Percentiles rank a stretch among this genome's conserved stretches.
phyloP scores from a whole-genome alignment of 2,888 invertebrate genomes.

The Vesta saturnalis region DNA sequence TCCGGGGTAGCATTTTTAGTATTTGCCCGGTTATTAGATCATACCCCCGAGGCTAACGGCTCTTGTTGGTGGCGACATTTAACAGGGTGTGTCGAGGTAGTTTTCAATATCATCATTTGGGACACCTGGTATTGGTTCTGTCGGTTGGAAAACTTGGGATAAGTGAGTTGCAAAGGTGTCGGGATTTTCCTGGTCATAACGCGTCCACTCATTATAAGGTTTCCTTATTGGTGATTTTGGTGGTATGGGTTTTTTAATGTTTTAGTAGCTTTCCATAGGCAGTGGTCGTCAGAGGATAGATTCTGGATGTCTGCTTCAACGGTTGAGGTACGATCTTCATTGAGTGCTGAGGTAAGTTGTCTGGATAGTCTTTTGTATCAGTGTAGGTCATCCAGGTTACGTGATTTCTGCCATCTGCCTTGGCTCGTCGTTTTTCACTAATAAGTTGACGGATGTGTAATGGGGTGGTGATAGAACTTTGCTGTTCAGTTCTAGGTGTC shows the following conservation, averaged over 20 bases:
- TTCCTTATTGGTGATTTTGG: not conserved
- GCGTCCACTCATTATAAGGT: not conserved
- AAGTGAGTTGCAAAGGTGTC: not conserved
- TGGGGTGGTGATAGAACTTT: not conserved
- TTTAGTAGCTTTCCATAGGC: not conserved
- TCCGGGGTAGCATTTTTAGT: too few species aligned
- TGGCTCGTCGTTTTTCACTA: not conserved
- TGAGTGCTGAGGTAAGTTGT: too few species aligned
- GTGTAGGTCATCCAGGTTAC: not conserved
- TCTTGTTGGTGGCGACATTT: not conserved
- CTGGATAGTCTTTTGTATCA: too few species aligned
- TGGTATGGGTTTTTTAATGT: not conserved
- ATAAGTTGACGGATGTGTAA: not conserved
- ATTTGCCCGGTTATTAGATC: too few species aligned
- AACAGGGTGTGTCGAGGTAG: not conserved
- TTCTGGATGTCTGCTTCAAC: too few species aligned
- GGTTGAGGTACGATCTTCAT: too few species aligned
- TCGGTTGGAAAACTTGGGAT: too few species aligned
- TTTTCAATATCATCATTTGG: not conserved
- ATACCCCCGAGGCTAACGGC: not conserved
- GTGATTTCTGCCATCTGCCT: not conserved
- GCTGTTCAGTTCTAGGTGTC: not conserved
- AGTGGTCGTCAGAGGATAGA: not conserved
- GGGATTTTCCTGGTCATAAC: not conserved
- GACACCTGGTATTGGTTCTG: not conserved